phyloP scores from a whole-genome alignment of 2,797 vertebrate species.

The Salmo trutta region DNA sequence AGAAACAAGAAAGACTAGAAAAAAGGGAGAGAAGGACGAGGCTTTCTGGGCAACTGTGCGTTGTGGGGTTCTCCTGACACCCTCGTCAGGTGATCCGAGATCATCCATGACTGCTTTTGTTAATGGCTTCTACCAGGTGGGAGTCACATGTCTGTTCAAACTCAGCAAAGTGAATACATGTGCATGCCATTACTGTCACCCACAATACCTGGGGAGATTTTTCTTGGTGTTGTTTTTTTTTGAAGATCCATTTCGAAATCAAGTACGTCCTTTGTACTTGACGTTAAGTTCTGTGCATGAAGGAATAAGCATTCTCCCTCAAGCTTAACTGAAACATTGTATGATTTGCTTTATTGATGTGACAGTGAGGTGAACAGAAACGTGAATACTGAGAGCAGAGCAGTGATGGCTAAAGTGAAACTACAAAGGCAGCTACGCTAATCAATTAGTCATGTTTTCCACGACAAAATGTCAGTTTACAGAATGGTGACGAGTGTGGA shows the following conservation, averaged over 20 bases:
- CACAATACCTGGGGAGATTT: conserved; percentile 47
- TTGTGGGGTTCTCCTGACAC: conserved; percentile 52
- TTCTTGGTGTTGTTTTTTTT: conserved; percentile 16
- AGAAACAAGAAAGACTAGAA: not conserved
- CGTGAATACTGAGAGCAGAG: conserved; percentile 44
- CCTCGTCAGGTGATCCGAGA: conserved; percentile 58
- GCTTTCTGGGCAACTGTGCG: not conserved
- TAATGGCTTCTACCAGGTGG: conserved; percentile 62
- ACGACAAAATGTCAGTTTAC: conserved; percentile 42
- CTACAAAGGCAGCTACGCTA: conserved; percentile 40
- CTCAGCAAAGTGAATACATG: conserved; percentile 58
- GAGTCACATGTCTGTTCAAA: conserved; percentile 52
- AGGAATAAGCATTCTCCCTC: conserved; percentile 53
- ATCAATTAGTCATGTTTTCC: conserved; percentile 43
- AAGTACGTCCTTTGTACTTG: conserved; percentile 58
- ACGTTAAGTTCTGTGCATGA: conserved; percentile 54
- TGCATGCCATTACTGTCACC: conserved; percentile 68
- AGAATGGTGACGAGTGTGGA: not conserved
- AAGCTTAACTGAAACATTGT: conserved; percentile 49
- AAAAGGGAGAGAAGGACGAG: not conserved
- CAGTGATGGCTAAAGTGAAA: conserved; percentile 43
- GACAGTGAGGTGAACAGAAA: conserved; percentile 21
- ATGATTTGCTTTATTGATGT: conserved; percentile 10
- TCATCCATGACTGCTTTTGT: conserved; percentile 46
- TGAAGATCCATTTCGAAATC: conserved; percentile 50